These are phyloP conservation scores for Drepana arcuata DNA, from an alignment of 1,140 invertebrate species.

Conservation along the genomic window DNA sequence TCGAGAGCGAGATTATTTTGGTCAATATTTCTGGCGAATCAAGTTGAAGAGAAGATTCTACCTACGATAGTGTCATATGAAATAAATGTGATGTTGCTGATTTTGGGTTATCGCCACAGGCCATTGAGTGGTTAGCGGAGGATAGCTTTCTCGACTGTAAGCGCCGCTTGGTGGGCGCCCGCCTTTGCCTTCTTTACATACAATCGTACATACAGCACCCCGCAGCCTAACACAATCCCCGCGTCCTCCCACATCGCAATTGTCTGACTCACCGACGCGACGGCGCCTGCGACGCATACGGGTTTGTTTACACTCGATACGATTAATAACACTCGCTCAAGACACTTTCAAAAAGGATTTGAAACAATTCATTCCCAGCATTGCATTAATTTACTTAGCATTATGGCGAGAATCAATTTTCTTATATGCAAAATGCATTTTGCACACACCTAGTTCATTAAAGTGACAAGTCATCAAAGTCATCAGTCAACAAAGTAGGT, in stretches of 20 bases:
- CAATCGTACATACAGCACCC: conserved; percentile 42
- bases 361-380: conserved; percentile 7
- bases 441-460: too few species aligned
- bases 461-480: too few species aligned
- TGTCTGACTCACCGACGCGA: conserved; percentile 43
- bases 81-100: too few species aligned
- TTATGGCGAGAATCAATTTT: too few species aligned
- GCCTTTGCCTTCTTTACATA: conserved; percentile 62
- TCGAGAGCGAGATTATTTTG: too few species aligned
- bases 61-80: too few species aligned
- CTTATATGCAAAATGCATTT: too few species aligned
- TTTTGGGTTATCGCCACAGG: too few species aligned
- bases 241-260: conserved; percentile 49
- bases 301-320: conserved; percentile 62
- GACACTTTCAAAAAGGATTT: conserved; percentile 24
- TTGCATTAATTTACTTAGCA: too few species aligned
- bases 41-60: too few species aligned
- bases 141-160: conserved; percentile 32
- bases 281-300: conserved; percentile 42
- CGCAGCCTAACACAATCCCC: conserved; percentile 39
- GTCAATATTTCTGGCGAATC: too few species aligned
- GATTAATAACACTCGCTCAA: conserved; percentile 51
- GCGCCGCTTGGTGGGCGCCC: conserved; percentile 28
- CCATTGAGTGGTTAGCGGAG: conserved; percentile 12
- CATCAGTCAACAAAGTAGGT: too few species aligned